Evolutionary conservation across 2,797 vertebrate genomes (phyloP), one percentile per base, ranked within the genome.

Genomic region (Sphenodon punctatus): DNA sequence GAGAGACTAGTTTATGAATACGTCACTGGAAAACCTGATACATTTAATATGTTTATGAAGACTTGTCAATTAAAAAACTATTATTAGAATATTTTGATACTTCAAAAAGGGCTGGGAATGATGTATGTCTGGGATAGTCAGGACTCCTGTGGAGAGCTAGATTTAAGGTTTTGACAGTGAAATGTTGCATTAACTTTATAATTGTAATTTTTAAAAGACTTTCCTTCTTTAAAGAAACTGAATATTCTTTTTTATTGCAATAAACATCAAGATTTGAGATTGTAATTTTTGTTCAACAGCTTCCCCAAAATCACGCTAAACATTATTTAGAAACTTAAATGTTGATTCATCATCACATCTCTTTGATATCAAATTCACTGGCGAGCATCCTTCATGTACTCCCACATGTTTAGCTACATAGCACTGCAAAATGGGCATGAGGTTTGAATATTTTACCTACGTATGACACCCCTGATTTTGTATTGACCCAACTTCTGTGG

Each of bases 41-140:
- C 71, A 90, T 83, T 88, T 92, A 71, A 76, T 83, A 20, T 78
- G 84, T 88, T 91, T 85, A 79, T 86, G 69, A 89, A 80, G 58
- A 41, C 39, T 0, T 11, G 27, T 64, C 78, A 80, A 38, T 92
- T 91, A 85, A 63, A 87, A 87, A 80, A 67, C 9, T 55, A 60
- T 88, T 68, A 43, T 53, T 67, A 27, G n/a, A 86, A 48, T 76
- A 67, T 75, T 69, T 5, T 25, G 53, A 63, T 76, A 82, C 73
- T 88, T 92, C 84, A 92, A 85, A 91, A 88, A 78, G 12, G 70
- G 43, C 59, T 55, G 64, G 61, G 14, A 84, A 75, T 81, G 41
- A 75, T 64, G n/a, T 83, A 76, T 76, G 27, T 85, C 84, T 93
- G 70, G 82, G 68, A 72, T 30, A 88, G 70, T 84, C 42, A 82